Conservation (phyloP, 2,888 invertebrate species). For the Lithophane socia region DNA sequence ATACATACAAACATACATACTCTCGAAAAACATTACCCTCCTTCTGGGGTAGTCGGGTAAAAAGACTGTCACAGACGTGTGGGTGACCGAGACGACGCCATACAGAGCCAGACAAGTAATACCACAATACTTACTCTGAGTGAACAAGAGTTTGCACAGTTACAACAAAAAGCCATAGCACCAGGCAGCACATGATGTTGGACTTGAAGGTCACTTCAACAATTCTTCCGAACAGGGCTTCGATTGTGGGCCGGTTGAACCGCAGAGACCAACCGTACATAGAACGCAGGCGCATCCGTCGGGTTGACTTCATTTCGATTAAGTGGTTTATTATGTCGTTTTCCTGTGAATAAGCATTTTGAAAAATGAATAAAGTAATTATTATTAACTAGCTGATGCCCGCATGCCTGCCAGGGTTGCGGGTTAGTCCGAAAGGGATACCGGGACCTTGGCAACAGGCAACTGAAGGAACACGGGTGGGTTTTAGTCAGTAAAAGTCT, state of each 20-base stretch:
- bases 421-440: too few species aligned
- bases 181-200: conserved; percentile 97
- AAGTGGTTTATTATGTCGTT: conserved; percentile 96
- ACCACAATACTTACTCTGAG: conserved; percentile 89
- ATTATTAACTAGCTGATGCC: too few species aligned
- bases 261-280: conserved; percentile 96
- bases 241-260: conserved; percentile 95
- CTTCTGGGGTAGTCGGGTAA: too few species aligned
- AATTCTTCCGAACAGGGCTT: conserved; percentile 95
- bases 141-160: conserved; percentile 94
- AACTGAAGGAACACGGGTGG: too few species aligned
- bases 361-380: not conserved
- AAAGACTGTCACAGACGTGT: not conserved
- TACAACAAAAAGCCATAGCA: conserved; percentile 97
- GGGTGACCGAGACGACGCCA: not conserved
- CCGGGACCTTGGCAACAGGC: too few species aligned
- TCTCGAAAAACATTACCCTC: too few species aligned
- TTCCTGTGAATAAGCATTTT: conserved; percentile 86
- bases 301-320: conserved; percentile 97
- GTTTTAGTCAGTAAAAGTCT: too few species aligned
- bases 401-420: too few species aligned
- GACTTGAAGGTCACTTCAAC: conserved; percentile 98
- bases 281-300: conserved; percentile 95
- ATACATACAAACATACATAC: too few species aligned
- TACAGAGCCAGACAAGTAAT: not conserved